A percentile compares a stretch with the other conserved stretches of the same genome.
Evolutionary conservation across 2,113 vertebrate genomes (phyloP).

Genomic region (Bombycilla garrulus): DNA sequence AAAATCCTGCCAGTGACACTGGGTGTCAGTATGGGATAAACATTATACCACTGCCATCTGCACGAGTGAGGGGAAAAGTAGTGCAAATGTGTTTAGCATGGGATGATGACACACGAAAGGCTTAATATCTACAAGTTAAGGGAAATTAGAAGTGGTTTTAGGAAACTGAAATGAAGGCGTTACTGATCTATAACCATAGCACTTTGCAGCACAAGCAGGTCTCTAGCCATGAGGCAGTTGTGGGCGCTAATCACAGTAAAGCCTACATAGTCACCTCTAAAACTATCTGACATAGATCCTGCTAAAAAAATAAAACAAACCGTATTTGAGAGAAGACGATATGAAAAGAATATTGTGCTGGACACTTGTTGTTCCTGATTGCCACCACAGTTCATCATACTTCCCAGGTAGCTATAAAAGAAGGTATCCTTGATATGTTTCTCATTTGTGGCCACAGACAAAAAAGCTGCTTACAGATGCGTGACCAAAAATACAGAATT

Average conservation of each 20-base stretch:
- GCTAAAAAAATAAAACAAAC: fast-evolving
- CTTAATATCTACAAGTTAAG: not conserved
- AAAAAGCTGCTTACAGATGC: not conserved
- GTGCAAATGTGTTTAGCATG: not conserved
- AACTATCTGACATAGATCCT: not conserved
- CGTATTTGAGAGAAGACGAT: not conserved
- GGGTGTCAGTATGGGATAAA: not conserved
- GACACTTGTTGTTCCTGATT: not conserved
- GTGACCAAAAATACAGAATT: not conserved
- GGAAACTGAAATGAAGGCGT: not conserved
- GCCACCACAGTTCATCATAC: not conserved
- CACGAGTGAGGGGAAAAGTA: not conserved
- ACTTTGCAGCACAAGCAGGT: not conserved
- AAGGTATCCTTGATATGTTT: not conserved
- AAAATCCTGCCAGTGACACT: not conserved
- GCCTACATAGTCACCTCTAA: not conserved
- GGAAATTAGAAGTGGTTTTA: not conserved
- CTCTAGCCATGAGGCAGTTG: not conserved
- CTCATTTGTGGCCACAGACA: not conserved
- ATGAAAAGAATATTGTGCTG: not conserved
- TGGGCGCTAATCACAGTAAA: not conserved
- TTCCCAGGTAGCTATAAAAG: not conserved
- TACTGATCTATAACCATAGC: not conserved
- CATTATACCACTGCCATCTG: not conserved
- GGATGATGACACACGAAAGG: not conserved